A percentile compares a stretch with the other conserved stretches of the same genome.
Conservation (phyloP, 2,113 vertebrate species). For the Cricetomys ansorgei region DNA sequence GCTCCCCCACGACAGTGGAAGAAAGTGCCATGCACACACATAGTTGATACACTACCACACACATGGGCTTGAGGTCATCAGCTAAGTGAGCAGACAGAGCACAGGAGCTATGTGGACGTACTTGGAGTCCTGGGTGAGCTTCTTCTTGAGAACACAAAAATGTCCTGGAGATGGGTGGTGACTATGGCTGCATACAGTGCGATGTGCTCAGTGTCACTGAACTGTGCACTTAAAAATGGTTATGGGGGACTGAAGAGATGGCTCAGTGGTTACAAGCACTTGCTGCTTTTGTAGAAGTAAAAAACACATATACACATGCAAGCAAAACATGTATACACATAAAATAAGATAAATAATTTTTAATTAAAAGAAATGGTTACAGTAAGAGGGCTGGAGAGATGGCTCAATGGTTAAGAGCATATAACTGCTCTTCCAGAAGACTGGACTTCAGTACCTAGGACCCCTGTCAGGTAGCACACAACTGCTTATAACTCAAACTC, state of each 20-base stretch:
- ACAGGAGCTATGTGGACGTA: not conserved
- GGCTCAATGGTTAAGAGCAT: not conserved
- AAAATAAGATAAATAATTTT: not conserved
- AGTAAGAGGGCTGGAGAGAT: not conserved
- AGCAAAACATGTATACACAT: no score
- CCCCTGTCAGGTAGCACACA: not conserved
- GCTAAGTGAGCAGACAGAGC: not conserved
- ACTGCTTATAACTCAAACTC: not conserved
- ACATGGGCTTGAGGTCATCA: not conserved
- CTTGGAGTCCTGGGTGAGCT: not conserved
- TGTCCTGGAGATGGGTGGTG: not conserved
- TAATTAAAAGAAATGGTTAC: not conserved
- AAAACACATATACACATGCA: no score
- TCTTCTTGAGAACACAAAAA: not conserved
- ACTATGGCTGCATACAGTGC: not conserved
- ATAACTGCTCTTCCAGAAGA: not conserved
- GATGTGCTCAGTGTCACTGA: not conserved
- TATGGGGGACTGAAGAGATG: not conserved
- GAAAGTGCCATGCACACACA: not conserved
- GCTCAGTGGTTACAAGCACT: not conserved
- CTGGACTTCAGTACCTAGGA: not conserved
- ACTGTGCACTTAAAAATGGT: not conserved
- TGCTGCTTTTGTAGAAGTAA: not conserved
- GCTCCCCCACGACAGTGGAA: not conserved
- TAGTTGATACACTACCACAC: not conserved